Evolutionary conservation across 1,140 invertebrate species (phyloP).

Genomic region (Drosophila ogumai): DNA sequence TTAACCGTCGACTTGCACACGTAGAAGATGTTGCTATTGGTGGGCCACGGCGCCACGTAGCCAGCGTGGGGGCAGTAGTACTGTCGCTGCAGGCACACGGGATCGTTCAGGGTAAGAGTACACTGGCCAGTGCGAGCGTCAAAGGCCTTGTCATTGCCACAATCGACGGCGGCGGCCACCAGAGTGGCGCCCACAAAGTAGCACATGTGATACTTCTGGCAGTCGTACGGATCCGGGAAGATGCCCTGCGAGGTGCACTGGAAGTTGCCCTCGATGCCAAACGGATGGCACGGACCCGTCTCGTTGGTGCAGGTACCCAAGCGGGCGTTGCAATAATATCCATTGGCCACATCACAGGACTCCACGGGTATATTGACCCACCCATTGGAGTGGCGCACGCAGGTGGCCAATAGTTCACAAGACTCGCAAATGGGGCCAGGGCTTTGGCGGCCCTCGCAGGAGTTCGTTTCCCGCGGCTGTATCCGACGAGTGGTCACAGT

Average conservation of each 20-base stretch:
- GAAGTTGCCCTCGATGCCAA: conserved; percentile 79
- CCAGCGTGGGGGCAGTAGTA: conserved; percentile 73
- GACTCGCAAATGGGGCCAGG: conserved; percentile 81
- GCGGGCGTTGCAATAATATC: conserved; percentile 76
- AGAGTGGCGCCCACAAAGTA: conserved; percentile 71
- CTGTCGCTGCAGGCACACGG: conserved; percentile 62
- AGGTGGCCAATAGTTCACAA: conserved; percentile 77
- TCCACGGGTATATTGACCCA: conserved; percentile 84
- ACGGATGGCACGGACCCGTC: conserved; percentile 80
- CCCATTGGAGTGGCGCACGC: conserved; percentile 74
- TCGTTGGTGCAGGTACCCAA: conserved; percentile 71
- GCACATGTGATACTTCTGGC: conserved; percentile 85
- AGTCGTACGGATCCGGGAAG: conserved; percentile 85
- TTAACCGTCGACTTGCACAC: conserved; percentile 83
- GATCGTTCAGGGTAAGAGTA: conserved; percentile 61
- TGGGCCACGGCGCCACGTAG: conserved; percentile 74
- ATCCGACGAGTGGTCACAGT: conserved; percentile 56
- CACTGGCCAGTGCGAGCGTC: conserved; percentile 76
- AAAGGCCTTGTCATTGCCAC: conserved; percentile 76
- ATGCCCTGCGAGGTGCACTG: conserved; percentile 82
- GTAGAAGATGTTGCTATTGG: conserved; percentile 83
- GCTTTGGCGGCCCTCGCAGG: conserved; percentile 68
- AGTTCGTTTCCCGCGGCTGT: conserved; percentile 71
- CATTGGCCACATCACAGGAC: conserved; percentile 75
- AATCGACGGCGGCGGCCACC: conserved; percentile 73